Evolutionary conservation across 2,797 vertebrate genomes (phyloP).

Genomic region (Acipenser ruthenus): DNA sequence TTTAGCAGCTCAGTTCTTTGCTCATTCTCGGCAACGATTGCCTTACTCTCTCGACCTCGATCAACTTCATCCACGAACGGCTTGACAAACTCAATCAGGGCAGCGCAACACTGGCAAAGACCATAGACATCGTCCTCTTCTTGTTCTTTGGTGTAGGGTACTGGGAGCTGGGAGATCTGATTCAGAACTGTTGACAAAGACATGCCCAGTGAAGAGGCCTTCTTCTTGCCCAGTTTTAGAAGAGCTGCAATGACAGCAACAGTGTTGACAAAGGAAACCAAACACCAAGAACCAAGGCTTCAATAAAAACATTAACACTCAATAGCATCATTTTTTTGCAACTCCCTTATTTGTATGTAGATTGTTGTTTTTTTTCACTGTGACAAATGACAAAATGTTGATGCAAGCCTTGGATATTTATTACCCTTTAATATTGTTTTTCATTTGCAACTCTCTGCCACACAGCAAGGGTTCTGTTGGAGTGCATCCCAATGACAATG

Average conservation of each 20-base stretch:
- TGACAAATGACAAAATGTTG: background rate
- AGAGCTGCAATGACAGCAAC: slow-evolving; percentile 53
- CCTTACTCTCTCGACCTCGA: slow-evolving; percentile 37
- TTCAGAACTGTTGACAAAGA: slow-evolving; percentile 69
- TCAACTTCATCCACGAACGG: slow-evolving; percentile 72
- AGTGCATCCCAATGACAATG: slow-evolving; percentile 2
- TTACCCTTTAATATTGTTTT: background rate
- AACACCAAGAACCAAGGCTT: background rate
- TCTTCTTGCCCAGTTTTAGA: slow-evolving; percentile 61
- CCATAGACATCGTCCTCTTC: slow-evolving; percentile 66
- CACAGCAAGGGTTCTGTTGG: background rate
- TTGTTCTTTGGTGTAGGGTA: slow-evolving; percentile 75
- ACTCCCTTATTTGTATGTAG: background rate
- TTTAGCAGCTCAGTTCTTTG: slow-evolving; percentile 74
- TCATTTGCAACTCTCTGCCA: no score
- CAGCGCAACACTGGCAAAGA: slow-evolving; percentile 70
- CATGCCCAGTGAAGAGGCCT: slow-evolving; percentile 61
- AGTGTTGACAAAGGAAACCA: slow-evolving; percentile 2
- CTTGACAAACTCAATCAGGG: slow-evolving; percentile 62
- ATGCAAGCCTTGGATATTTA: background rate
- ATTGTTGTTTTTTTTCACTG: background rate
- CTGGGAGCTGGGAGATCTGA: slow-evolving; percentile 73
- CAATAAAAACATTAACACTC: background rate
- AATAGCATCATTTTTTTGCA: background rate
- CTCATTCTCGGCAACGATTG: slow-evolving; percentile 38